phyloP scores from a whole-genome alignment of 1,140 invertebrate species.

The Penaeus vannamei region DNA sequence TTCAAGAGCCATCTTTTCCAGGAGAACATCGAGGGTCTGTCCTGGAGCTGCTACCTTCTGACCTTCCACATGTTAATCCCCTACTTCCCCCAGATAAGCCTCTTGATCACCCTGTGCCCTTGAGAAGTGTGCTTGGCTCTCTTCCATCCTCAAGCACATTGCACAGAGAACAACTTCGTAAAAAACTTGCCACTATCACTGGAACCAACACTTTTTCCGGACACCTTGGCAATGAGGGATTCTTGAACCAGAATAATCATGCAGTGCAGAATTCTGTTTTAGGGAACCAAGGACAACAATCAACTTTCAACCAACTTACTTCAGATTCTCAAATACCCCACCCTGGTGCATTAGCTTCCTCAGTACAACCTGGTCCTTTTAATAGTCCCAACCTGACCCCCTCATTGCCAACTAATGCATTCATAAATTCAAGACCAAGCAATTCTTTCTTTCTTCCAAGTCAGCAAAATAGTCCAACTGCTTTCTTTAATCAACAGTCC shows the following conservation, averaged over 20 bases:
- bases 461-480: too few species aligned
- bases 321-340: neutral
- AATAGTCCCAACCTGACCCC: neutral
- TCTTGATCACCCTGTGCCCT: neutral
- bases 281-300: conserved; percentile 22
- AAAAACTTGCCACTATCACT: conserved; percentile 16
- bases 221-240: conserved; percentile 40
- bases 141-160: conserved; percentile 23
- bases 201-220: conserved; percentile 38
- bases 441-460: too few species aligned
- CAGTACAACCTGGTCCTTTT: neutral
- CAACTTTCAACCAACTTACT: neutral
- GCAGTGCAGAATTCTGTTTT: conserved; percentile 34
- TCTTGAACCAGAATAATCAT: conserved; percentile 12
- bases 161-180: conserved; percentile 26
- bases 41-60: conserved; percentile 24
- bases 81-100: neutral
- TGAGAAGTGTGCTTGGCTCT: neutral
- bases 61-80: conserved; percentile 11
- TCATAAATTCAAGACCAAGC: too few species aligned
- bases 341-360: neutral
- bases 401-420: too few species aligned
- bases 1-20: neutral
- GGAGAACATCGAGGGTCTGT: conserved; percentile 10
- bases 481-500: too few species aligned